Percentiles rank a stretch among this genome's conserved stretches.
Evolutionary conservation across 2,888 invertebrate genomes (phyloP).

Genomic region (Drosophila robusta): DNA sequence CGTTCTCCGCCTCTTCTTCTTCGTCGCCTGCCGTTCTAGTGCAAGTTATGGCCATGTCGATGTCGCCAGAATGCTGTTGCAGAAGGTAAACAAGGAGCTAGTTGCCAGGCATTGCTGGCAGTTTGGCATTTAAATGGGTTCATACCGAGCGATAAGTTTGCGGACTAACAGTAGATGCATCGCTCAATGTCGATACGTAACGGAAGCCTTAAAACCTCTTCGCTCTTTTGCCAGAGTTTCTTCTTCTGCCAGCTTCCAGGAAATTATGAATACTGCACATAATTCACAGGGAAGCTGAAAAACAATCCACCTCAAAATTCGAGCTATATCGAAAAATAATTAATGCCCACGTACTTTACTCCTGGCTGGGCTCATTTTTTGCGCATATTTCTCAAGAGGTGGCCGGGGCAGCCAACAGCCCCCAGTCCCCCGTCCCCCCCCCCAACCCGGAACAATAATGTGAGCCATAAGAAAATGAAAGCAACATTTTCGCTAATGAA

Average conservation of each 20-base stretch:
- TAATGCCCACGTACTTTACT: conserved; percentile 60
- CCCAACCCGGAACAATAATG: conserved; percentile 56
- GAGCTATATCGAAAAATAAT: conserved; percentile 57
- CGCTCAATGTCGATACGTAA: conserved; percentile 36
- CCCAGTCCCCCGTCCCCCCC: neutral
- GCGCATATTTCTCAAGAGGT: conserved; percentile 60
- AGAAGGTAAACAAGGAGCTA: conserved; percentile 47
- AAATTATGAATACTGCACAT: conserved; percentile 5
- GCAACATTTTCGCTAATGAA: conserved; percentile 71
- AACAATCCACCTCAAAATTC: neutral
- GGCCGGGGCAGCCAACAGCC: no score
- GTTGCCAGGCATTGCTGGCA: conserved; percentile 36
- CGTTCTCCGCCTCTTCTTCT: neutral
- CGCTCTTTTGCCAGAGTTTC: conserved; percentile 8
- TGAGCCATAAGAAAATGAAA: conserved; percentile 71
- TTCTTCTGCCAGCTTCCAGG: neutral
- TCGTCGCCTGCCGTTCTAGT: neutral
- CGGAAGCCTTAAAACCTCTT: conserved; percentile 14
- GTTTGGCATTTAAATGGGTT: conserved; percentile 63
- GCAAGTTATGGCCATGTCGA: conserved; percentile 62
- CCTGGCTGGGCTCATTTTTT: conserved; percentile 50
- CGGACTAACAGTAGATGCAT: conserved; percentile 27
- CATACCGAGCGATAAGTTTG: conserved; percentile 50
- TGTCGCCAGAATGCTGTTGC: conserved; percentile 56
- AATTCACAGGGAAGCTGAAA: neutral